Evolutionary conservation across 1,140 invertebrate species (phyloP).

Genomic region (Nebria ingens): DNA sequence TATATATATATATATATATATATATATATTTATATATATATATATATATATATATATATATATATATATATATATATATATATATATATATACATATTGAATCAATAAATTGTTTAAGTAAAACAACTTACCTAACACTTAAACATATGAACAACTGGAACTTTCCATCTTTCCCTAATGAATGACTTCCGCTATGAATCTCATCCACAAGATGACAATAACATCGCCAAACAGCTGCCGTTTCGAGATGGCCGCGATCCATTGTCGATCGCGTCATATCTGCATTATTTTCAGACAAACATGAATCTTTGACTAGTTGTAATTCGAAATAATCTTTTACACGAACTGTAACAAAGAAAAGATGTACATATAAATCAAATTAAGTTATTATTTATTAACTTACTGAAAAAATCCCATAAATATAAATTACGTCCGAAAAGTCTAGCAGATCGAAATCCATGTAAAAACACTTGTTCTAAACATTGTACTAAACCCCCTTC

Average conservation of each 20-base stretch:
- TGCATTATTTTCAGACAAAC: conserved; percentile 29
- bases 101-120: conserved; percentile 3
- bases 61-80: too few relatives aligned
- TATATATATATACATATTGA: too few relatives aligned
- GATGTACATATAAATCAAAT: conserved; percentile 16
- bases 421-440: conserved; percentile 92
- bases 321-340: conserved; percentile 79
- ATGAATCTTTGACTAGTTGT: conserved; percentile 50
- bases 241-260: conserved; percentile 44
- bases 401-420: conserved; percentile 96
- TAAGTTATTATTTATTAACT: conserved; percentile 26
- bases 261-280: conserved; percentile 32
- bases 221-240: conserved; percentile 58
- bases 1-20: conserved; percentile 9
- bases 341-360: conserved; percentile 50
- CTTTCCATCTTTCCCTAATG: conserved; percentile 94
- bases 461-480: conserved; percentile 88
- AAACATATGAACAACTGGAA: conserved; percentile 95
- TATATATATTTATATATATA: conserved; percentile 10
- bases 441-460: conserved; percentile 83
- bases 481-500: conserved; percentile 88
- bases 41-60: too few relatives aligned
- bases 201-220: conserved; percentile 73
- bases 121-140: conserved; percentile 61
- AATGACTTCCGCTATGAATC: conserved; percentile 72